phyloP scores from a whole-genome alignment of 2,888 invertebrate genomes.

The Graphium colonna region DNA sequence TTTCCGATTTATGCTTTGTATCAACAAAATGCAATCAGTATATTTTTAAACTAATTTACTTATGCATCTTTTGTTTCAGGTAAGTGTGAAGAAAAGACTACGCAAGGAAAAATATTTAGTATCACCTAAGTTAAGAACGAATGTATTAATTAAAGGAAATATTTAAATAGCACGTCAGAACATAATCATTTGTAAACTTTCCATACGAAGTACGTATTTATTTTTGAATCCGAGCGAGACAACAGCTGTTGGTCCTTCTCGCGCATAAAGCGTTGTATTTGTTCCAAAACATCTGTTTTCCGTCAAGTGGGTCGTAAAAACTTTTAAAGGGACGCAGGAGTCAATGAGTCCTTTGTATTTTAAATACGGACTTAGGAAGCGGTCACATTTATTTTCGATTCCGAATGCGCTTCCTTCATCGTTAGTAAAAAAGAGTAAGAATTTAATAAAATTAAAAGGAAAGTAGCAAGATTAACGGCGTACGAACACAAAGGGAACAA shows the following conservation, averaged over 20 bases:
- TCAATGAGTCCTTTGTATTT: constrained; percentile 51
- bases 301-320: constrained; percentile 61
- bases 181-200: neutral
- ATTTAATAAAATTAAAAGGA: neutral
- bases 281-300: constrained; percentile 60
- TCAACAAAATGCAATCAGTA: too few relatives aligned
- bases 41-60: too few relatives aligned
- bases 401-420: neutral
- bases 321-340: constrained; percentile 47
- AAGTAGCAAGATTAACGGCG: neutral
- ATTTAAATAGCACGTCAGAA: too few relatives aligned
- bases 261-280: constrained; percentile 50
- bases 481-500: constrained; percentile 35
- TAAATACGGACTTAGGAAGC: constrained; percentile 31
- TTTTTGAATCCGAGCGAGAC: constrained; percentile 2
- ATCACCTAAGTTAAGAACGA: too few relatives aligned
- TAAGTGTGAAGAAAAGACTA: too few relatives aligned
- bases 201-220: neutral
- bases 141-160: too few relatives aligned
- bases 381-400: constrained; percentile 23
- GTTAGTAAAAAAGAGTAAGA: neutral
- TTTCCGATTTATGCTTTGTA: too few relatives aligned
- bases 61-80: too few relatives aligned
- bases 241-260: constrained; percentile 28
- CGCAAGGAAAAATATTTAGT: too few relatives aligned